Conservation (phyloP, 2,797 vertebrate genomes). For the Tragopan temminckii region DNA sequence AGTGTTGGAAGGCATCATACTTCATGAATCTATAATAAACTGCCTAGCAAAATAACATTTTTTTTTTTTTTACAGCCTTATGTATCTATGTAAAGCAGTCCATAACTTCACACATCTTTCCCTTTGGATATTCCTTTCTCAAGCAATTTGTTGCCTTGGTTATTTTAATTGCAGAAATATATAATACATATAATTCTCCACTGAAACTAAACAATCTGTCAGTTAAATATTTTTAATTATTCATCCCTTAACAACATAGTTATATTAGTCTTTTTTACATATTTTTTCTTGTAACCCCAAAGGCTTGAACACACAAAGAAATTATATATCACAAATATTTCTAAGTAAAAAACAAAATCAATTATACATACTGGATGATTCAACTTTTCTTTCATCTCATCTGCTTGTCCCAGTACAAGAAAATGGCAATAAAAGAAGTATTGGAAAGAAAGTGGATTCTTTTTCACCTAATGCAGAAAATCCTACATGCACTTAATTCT, state of each 20-base stretch:
- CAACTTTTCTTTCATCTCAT: neutral
- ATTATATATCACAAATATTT: neutral
- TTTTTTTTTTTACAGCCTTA: accelerated
- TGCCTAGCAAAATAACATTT: neutral
- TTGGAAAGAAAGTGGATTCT: neutral
- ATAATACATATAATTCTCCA: neutral
- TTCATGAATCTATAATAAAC: accelerated
- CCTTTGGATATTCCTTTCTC: neutral
- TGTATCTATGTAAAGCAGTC: neutral
- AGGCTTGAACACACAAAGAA: neutral
- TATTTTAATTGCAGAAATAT: neutral
- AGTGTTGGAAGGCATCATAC: neutral
- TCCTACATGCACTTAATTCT: neutral
- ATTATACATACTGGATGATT: neutral
- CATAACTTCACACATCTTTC: neutral
- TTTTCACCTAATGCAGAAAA: neutral
- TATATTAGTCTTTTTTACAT: neutral
- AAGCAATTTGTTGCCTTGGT: neutral
- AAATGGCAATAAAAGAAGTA: neutral
- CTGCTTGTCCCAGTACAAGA: neutral
- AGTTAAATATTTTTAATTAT: neutral
- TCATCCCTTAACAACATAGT: neutral
- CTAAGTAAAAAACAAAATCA: neutral
- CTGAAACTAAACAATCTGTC: neutral
- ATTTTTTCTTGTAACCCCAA: neutral